These are phyloP conservation scores for Lamellibrachia columna DNA, from an alignment of 2,888 invertebrate genomes.

Conservation along the genomic window DNA sequence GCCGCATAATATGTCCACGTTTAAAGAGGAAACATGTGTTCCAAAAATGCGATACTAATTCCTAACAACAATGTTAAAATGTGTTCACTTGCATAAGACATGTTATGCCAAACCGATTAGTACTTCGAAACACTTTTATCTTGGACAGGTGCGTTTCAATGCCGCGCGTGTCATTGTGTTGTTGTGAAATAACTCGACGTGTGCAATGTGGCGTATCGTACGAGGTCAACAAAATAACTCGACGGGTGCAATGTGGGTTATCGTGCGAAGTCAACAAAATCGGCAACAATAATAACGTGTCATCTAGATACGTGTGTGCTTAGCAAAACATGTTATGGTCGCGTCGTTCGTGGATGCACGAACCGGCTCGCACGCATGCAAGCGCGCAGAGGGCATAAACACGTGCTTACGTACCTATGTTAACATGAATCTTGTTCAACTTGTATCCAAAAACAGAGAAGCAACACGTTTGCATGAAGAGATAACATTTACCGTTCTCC, in stretches of 20 bases:
- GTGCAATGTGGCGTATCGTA: not conserved
- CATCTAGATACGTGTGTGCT: not conserved
- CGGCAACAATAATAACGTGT: not conserved
- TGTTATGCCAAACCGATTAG: not conserved
- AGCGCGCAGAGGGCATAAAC: not conserved
- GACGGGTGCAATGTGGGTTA: not conserved
- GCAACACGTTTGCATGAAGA: not conserved
- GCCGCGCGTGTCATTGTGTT: not conserved
- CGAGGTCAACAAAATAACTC: not conserved
- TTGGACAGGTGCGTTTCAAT: not conserved
- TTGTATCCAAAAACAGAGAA: not conserved
- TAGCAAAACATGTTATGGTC: not conserved
- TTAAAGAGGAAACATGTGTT: no score
- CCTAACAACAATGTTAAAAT: not conserved
- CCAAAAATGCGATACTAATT: not conserved
- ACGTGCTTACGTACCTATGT: not conserved
- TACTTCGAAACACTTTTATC: not conserved
- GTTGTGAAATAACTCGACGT: not conserved
- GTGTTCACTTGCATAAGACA: not conserved
- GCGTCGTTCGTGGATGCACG: not conserved
- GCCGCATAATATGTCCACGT: no score
- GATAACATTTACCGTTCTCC: not conserved
- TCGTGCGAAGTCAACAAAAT: not conserved
- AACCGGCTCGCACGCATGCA: not conserved
- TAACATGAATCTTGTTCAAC: not conserved